Base-by-base conservation (phyloP, 2,888 invertebrate species). In the Andricus curvator region DNA sequence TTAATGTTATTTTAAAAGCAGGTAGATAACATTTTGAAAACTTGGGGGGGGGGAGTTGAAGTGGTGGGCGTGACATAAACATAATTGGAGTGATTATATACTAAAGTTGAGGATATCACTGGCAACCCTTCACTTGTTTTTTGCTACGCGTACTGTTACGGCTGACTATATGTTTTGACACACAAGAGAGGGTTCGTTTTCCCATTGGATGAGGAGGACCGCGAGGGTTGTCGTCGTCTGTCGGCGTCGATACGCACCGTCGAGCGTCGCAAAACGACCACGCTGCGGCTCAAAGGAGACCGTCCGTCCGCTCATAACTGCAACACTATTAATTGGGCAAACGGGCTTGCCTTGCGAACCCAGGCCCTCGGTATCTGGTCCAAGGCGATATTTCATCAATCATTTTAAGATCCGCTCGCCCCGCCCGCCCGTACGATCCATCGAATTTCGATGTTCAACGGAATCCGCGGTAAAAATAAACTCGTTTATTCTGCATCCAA, bases 221-320 rank as follows among this genome's bases (percentile, higher is more conserved):
- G 81, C 83, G 82, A 82, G 84, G 84, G 85, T 84, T 86, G 88
- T 89, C 88, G 86, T 86, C 85, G 86, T 88, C 88, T 88, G 88
- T 89, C 88, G 89, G 89, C 88, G 88, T 88, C 88, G 91, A 90
- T 89, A 90, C 88, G 91, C 89, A 85, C 88, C 87, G 84, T 82
- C 86, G 84, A 88, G 89, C 90, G 88, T 91, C 90, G 88, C 91
- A 84, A 88, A 89, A 86, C 87, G 87, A 85, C 85, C 86, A 86
- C 86, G 85, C 84, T 83, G 66, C 79, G 76, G 81, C 85, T 88
- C 87, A 87, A 88, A 88, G 86, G 85, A 83, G 84, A 81, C 80
- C 78, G 79, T 70, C 81, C 74, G 81, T 78, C 82, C 65, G 51
- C 83, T 84, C 82, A 77, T 84, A 83, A 85, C 83, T 83, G 84